Conservation (phyloP, 2,888 invertebrate genomes). For the Conus canariensis region DNA sequence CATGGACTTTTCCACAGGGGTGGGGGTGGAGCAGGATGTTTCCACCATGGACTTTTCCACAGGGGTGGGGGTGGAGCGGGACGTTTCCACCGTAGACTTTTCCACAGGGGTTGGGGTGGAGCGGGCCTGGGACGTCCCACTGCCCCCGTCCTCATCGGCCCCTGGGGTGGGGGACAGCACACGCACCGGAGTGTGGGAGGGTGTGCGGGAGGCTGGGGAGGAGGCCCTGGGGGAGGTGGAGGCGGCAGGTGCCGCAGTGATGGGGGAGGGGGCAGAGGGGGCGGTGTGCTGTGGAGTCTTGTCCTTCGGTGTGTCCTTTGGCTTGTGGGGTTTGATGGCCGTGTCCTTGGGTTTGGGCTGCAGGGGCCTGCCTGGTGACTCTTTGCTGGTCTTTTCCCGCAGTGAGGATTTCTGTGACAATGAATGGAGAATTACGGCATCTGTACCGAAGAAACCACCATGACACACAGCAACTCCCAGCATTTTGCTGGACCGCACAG, state of each 20-base stretch:
- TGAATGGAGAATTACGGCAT: not conserved
- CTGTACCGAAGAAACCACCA: too few relatives aligned
- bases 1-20: not conserved
- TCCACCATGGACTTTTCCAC: not conserved
- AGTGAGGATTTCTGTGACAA: constrained; percentile 42
- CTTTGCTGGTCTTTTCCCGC: constrained; percentile 46
- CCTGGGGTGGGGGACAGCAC: constrained; percentile 45
- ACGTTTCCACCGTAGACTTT: not conserved
- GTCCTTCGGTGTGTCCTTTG: constrained; percentile 36
- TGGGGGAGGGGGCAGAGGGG: not conserved
- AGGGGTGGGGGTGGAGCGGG: not conserved
- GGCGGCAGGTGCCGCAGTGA: not conserved
- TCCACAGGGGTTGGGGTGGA: not conserved
- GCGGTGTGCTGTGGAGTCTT: constrained; percentile 5
- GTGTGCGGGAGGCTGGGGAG: constrained; percentile 49
- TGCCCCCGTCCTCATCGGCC: constrained; percentile 47
- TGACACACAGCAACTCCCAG: too few relatives aligned
- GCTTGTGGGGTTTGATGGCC: not conserved
- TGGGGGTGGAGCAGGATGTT: not conserved
- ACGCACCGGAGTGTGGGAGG: constrained; percentile 40
- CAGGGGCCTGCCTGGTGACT: constrained; percentile 31
- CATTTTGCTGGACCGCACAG: too few relatives aligned
- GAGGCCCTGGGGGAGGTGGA: constrained; percentile 48
- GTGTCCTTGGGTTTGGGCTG: not conserved
- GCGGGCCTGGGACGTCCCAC: not conserved